Base-by-base conservation (phyloP, 2,113 vertebrate genomes). In the Siniperca chuatsi region DNA sequence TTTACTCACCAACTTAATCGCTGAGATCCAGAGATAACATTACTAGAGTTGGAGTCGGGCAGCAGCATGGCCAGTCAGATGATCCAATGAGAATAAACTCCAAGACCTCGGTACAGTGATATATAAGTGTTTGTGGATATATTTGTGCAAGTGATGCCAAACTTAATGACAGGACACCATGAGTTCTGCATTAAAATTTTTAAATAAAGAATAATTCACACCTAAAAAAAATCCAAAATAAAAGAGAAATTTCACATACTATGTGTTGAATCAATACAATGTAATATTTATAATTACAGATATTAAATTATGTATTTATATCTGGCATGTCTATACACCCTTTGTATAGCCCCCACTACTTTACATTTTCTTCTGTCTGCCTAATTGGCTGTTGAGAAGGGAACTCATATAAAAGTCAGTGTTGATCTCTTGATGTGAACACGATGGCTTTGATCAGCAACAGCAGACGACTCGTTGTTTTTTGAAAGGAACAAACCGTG, bases 171-270 rank as follows among this genome's bases (percentile, higher is more conserved):
- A 95, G 75, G 81, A 93, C 82, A 85, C 88, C 8, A 3, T 37
- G 52, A 48, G 42, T 70, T 79, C 84, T 93, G 91, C 88, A 83
- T 92, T 90, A 85, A 91, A 91, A 68, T 70, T 84, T 95, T 95
- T 93, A 95, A 95, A 94, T 94, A 93, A 93, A 92, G 89, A 91
- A 92, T 79, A 92, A 86, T 92, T 92, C 90, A 95, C 94, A 92
- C 86, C 90, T 85, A 83, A 92, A 92, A 93, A 94, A 89, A 87
- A 94, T 65, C 40, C 66, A 87, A 92, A 91, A 87, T 88, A 91
- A 93, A 91, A 91, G 46, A 73, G 35, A 89, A 89, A 92, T 90
- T 92, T 83, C 90, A 95, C 92, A 87, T 78, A 93, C 87, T 91
- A 93, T 82, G 91, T 87, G 76, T 89, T 92, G 70, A 94, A 89